These are phyloP conservation scores for Desmophyllum pertusum DNA, from an alignment of 92 coral and sea anemone species.

Conservation along the genomic window DNA sequence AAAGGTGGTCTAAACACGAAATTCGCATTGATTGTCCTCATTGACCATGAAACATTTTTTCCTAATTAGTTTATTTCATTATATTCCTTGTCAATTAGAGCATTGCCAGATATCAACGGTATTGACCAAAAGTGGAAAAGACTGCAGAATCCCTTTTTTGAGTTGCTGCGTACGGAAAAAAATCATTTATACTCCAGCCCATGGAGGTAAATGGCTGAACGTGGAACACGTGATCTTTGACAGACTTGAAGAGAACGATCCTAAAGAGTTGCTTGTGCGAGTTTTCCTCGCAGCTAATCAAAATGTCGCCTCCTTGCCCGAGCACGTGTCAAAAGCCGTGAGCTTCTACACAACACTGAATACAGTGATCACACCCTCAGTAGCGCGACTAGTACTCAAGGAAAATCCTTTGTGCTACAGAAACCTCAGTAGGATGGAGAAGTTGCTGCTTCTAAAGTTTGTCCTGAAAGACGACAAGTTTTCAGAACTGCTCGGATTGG, in stretches of 20 bases:
- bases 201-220: constrained; percentile 72
- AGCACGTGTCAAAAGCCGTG: constrained; percentile 50
- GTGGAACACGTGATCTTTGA: constrained; percentile 52
- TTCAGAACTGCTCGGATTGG: constrained; percentile 62
- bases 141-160: constrained; percentile 47
- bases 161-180: constrained; percentile 21
- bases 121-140: constrained; percentile 76
- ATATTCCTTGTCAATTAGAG: constrained; percentile 7
- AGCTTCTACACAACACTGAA: background rate
- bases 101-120: constrained; percentile 67
- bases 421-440: constrained; percentile 26
- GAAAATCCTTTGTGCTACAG: constrained; percentile 36
- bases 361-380: constrained; percentile 53
- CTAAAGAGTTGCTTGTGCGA: constrained; percentile 29
- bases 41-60: background rate
- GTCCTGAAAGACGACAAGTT: constrained; percentile 57
- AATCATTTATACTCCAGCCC: constrained; percentile 53
- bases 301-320: constrained; percentile 65
- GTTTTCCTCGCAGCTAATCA: constrained; percentile 37
- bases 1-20: too few relatives aligned
- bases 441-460: constrained; percentile 66
- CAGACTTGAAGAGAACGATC: constrained; percentile 12
- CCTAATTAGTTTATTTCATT: background rate
- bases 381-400: constrained; percentile 58
- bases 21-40: background rate